Conservation (phyloP, 2,797 vertebrate genomes). For the Atherinosoma microstoma region DNA sequence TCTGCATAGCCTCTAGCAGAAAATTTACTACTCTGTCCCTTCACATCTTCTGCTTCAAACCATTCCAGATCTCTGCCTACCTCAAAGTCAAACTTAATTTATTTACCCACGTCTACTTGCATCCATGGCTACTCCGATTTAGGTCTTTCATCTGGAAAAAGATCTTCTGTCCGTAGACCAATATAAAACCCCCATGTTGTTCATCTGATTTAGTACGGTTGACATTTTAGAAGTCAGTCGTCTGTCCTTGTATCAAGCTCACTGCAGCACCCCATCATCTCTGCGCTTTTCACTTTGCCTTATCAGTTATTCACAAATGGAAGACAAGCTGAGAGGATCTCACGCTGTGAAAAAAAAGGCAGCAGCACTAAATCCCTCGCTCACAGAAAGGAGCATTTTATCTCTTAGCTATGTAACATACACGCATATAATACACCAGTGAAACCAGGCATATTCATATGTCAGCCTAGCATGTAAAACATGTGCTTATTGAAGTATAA, state of each 20-base stretch:
- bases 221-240: slow-evolving; percentile 63
- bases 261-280: slow-evolving; percentile 33
- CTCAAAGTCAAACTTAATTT: slow-evolving; percentile 46
- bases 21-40: slow-evolving; percentile 27
- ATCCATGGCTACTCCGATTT: slow-evolving; percentile 3
- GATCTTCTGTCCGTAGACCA: slow-evolving; percentile 35
- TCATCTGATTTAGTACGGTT: slow-evolving; percentile 45
- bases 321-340: slow-evolving; percentile 60
- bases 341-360: slow-evolving; percentile 57
- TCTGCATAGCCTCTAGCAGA: slow-evolving; percentile 19
- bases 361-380: slow-evolving; percentile 47
- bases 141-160: slow-evolving; percentile 40
- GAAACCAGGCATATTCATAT: slow-evolving; percentile 42
- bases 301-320: slow-evolving; percentile 74
- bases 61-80: slow-evolving; percentile 24
- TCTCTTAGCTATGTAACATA: slow-evolving; percentile 21
- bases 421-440: neutral
- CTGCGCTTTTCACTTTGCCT: slow-evolving; percentile 55
- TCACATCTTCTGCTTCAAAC: slow-evolving; percentile 39
- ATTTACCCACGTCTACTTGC: slow-evolving; percentile 28
- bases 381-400: slow-evolving; percentile 66
- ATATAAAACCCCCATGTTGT: slow-evolving; percentile 22
- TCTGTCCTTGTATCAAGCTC: slow-evolving; percentile 61
- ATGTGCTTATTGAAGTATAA: slow-evolving; percentile 36
- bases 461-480: slow-evolving; percentile 36